Evolutionary conservation across 2,888 invertebrate genomes (phyloP).

Genomic region (Drosophila tripunctata): DNA sequence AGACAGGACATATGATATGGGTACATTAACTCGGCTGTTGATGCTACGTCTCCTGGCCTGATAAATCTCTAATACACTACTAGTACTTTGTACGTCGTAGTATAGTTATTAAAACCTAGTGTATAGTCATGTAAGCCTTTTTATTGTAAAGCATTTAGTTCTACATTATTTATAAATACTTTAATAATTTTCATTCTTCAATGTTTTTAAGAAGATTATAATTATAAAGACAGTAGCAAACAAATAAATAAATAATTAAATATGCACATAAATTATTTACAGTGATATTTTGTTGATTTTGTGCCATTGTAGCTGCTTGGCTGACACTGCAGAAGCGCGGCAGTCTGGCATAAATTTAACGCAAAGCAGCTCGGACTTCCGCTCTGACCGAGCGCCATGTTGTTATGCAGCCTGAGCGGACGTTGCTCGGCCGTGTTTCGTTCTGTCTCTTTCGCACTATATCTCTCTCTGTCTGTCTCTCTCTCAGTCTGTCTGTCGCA

Average conservation of each 20-base stretch:
- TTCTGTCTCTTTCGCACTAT: not conserved
- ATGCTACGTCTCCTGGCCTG: too few relatives aligned
- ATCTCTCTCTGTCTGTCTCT: not conserved
- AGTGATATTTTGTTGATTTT: not conserved
- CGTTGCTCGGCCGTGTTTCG: conserved; percentile 18
- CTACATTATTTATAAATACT: too few relatives aligned
- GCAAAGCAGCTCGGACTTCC: conserved; percentile 72
- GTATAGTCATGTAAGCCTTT: too few relatives aligned
- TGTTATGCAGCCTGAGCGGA: conserved; percentile 62
- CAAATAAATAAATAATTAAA: not conserved
- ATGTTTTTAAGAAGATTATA: not conserved
- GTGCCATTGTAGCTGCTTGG: conserved; percentile 47
- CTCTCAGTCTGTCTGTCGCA: not conserved
- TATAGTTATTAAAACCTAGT: too few relatives aligned
- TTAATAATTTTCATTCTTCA: too few relatives aligned
- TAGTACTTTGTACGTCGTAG: too few relatives aligned
- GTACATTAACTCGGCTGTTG: too few relatives aligned
- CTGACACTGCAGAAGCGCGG: conserved; percentile 19
- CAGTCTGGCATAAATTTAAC: conserved; percentile 70
- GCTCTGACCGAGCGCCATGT: conserved; percentile 71
- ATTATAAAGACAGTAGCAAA: not conserved
- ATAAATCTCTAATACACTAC: too few relatives aligned
- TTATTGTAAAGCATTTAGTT: too few relatives aligned
- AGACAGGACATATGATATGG: too few relatives aligned
- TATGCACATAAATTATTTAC: not conserved